Base-by-base conservation (phyloP, 2,797 vertebrate species). In the Phrynocephalus vlangalii region DNA sequence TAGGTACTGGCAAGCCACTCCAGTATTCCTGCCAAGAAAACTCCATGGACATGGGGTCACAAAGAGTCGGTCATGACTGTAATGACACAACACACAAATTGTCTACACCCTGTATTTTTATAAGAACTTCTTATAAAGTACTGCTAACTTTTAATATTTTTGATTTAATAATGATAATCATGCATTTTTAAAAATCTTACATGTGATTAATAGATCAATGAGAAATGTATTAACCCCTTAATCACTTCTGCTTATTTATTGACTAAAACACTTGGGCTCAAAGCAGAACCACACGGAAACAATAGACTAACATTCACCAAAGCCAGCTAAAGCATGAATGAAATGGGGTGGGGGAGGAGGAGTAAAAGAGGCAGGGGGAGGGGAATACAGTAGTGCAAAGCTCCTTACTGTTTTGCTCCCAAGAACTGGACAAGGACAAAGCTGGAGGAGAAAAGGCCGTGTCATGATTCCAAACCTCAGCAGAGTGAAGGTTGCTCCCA, bases 401-500 rank as follows among this genome's bases (percentile, higher is more conserved):
- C 63, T 88, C 67, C 75, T 90, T 77, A 78, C 44, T 82, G 24
- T 38, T 33, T 79, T 89, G 71, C n/a, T 86, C 28, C 85, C 81
- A 87, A 81, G 88, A 79, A 86, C 0, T 48, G 76, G 85, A 79
- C 67, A 92, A 30, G 56, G 91, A 82, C 77, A 87, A 83, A 87
- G 52, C 73, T 9, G 77, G 48, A 60, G 82, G 75, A n/a, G 81
- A 87, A 48, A 87, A 86, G n/a, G 63, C 92, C 83, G 84, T 86
- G 48, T 89, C 76, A 20, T 87, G 67, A 73, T 86, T 80, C 48
- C 87, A 87, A 67, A 22, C 87, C 86, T 89, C 86, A 75, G 26
- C 86, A 90, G 80, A 78, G 66, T 28, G 13, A 0, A 3, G 79
- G 52, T 67, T 89, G 79, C 38, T 50, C 95, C 91, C 92, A 96